Conservation (phyloP, 2,888 invertebrate genomes). For the Hermaeophaga mercurialis region DNA sequence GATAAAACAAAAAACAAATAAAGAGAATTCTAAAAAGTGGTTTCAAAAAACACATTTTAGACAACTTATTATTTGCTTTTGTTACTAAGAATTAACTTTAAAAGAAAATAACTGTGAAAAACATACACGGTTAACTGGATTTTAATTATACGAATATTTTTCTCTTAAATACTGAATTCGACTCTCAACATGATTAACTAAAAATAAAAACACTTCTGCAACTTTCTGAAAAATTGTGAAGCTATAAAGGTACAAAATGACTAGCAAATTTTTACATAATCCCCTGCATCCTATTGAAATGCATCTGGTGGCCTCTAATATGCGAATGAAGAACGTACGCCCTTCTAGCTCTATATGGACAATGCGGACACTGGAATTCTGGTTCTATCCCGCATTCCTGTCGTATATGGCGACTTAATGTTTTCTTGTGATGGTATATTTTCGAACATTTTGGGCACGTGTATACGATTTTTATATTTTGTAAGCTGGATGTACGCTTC, state of each 20-base stretch:
- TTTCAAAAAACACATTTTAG: no score
- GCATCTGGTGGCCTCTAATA: slow-evolving; percentile 48
- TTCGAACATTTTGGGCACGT: slow-evolving; percentile 58
- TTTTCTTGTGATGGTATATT: slow-evolving; percentile 60
- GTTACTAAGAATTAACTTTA: no score
- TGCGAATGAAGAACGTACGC: slow-evolving; percentile 59
- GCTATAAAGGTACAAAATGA: slow-evolving; percentile 3
- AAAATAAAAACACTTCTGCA: no score
- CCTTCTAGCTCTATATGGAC: slow-evolving; percentile 71
- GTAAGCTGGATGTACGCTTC: slow-evolving; percentile 13
- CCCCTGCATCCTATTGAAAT: slow-evolving; percentile 36
- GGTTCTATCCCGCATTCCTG: slow-evolving; percentile 65
- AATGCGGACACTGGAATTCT: slow-evolving; percentile 76
- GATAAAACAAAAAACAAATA: no score
- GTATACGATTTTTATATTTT: slow-evolving; percentile 27
- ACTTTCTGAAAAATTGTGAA: no score
- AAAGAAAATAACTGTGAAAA: no score
- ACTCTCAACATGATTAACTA: no score
- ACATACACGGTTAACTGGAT: no score
- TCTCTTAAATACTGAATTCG: no score
- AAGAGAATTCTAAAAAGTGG: no score
- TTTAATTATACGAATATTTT: no score
- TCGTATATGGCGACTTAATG: slow-evolving; percentile 58
- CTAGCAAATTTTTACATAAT: slow-evolving; percentile 15
- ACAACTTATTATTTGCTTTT: no score